These are phyloP conservation scores for Ranitomeya imitator DNA, from an alignment of 2,113 vertebrate genomes.

Conservation along the genomic window DNA sequence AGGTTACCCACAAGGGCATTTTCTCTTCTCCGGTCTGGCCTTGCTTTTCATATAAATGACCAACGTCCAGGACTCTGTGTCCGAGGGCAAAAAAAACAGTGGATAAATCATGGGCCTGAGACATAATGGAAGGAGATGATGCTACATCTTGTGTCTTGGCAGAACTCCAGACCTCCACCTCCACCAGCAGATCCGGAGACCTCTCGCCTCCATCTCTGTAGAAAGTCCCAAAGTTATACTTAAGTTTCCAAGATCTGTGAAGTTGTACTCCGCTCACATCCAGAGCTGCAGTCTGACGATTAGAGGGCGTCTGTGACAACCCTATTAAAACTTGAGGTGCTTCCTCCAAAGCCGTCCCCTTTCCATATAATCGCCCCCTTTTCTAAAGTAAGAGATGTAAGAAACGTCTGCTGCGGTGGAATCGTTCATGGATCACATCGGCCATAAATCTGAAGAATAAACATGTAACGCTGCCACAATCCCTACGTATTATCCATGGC, in stretches of 20 bases:
- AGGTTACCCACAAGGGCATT: slow-evolving; percentile 33
- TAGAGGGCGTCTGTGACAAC: not conserved
- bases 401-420: no score
- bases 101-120: slow-evolving; percentile 12
- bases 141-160: not conserved
- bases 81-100: not conserved
- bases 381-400: no score
- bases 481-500: no score
- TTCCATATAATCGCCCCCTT: no score
- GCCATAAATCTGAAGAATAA: no score
- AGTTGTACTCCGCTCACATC: not conserved
- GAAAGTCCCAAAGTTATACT: no score
- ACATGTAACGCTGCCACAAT: no score
- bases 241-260: no score
- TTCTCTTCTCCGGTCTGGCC: not conserved
- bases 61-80: not conserved
- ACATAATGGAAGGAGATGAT: not conserved
- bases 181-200: not conserved
- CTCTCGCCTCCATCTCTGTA: no score
- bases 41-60: slow-evolving; percentile 10
- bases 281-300: not conserved
- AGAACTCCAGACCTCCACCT: not conserved
- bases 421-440: no score
- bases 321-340: no score
- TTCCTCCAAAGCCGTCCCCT: no score